phyloP scores from a whole-genome alignment of 2,888 invertebrate species.

The Volucella inanis region DNA sequence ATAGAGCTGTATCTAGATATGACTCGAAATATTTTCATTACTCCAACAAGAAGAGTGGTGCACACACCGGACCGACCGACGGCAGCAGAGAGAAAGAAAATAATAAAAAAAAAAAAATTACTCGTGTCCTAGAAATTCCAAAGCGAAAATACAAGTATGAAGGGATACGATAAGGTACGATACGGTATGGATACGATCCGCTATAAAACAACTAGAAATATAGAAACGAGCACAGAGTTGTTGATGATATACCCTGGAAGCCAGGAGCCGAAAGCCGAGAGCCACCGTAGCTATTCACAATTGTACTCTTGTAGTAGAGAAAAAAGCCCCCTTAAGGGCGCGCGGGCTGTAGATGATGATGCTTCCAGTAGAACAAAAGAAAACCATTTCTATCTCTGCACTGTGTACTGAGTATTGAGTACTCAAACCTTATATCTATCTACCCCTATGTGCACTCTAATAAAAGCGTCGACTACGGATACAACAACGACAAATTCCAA shows the following conservation, averaged over 20 bases:
- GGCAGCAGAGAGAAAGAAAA: conserved; percentile 26
- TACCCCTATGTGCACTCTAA: conserved; percentile 39
- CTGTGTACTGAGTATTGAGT: too few species aligned
- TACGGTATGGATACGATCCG: conserved; percentile 14
- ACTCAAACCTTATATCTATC: not conserved
- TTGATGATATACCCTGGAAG: conserved; percentile 51
- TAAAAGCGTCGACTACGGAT: conserved; percentile 39
- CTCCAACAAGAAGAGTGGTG: conserved; percentile 33
- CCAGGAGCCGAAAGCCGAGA: not conserved
- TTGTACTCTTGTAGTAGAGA: conserved; percentile 44
- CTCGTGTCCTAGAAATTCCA: conserved; percentile 55
- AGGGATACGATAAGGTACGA: conserved; percentile 10
- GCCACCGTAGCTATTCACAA: conserved; percentile 54
- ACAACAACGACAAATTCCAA: conserved; percentile 9
- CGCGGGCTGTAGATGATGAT: conserved; percentile 59
- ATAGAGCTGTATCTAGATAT: not conserved
- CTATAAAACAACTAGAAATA: conserved; percentile 30
- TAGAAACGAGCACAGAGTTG: conserved; percentile 43
- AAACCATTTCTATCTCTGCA: conserved; percentile 35
- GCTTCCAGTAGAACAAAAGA: conserved; percentile 63
- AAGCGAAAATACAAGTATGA: conserved; percentile 37
- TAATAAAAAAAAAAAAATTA: conserved; percentile 25
- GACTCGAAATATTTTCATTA: conserved; percentile 57
- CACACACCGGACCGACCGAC: too few species aligned
- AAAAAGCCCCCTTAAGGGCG: conserved; percentile 63